phyloP scores from a whole-genome alignment of 2,113 vertebrate genomes.

The Genyomyrus donnyi region DNA sequence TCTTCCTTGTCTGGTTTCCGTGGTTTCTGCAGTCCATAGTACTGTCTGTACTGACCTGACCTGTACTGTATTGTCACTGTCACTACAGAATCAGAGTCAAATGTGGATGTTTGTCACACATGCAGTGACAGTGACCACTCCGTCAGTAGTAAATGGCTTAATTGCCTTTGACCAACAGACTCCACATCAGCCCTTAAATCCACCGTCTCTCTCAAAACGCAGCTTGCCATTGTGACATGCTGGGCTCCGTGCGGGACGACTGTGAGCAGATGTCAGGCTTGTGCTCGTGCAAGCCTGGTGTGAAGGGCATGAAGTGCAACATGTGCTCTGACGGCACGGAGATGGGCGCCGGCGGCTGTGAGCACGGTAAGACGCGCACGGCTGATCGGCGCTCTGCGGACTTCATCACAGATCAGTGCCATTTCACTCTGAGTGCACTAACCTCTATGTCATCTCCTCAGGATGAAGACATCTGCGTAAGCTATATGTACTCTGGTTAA shows the following conservation, averaged over 20 bases:
- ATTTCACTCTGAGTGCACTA: not conserved
- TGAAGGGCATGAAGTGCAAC: constrained; percentile 88
- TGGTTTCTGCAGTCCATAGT: not conserved
- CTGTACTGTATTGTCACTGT: not conserved
- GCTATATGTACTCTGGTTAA: not conserved
- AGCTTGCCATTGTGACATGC: constrained; percentile 84
- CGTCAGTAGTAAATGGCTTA: not conserved
- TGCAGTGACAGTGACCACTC: not conserved
- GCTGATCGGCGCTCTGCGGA: not conserved
- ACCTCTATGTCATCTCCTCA: not conserved
- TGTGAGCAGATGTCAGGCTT: constrained; percentile 97
- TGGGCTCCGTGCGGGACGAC: constrained; percentile 85
- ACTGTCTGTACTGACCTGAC: not conserved
- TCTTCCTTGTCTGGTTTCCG: not conserved
- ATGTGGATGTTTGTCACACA: not conserved
- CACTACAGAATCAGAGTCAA: not conserved
- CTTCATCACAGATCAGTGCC: not conserved
- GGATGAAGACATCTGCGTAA: not conserved
- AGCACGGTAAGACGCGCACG: constrained; percentile 64
- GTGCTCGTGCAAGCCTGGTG: constrained; percentile 85
- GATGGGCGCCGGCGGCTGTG: constrained; percentile 75
- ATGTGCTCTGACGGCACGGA: constrained; percentile 79
- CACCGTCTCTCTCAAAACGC: not conserved
- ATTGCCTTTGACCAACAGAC: not conserved
- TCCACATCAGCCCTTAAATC: not conserved